phyloP scores from a whole-genome alignment of 2,113 vertebrate genomes.

The Cheirogaleus medius region DNA sequence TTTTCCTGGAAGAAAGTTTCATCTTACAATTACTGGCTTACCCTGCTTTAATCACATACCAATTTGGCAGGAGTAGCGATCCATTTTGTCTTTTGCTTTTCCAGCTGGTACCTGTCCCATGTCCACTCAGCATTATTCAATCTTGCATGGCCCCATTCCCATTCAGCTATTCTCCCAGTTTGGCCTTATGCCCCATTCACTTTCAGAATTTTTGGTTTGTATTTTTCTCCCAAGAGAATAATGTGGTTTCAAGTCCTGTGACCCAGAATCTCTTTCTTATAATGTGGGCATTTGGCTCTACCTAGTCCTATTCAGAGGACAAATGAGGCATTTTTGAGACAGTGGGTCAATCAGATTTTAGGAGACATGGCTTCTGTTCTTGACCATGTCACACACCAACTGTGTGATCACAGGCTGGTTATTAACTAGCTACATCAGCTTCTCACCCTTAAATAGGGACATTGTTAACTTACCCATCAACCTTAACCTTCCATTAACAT shows the following conservation, averaged over 20 bases:
- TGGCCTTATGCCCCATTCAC: conserved; percentile 61
- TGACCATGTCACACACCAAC: neutral
- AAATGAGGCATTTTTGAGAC: neutral
- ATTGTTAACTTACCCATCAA: neutral
- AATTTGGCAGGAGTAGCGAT: neutral
- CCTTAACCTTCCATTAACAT: neutral
- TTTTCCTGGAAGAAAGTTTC: conserved; percentile 61
- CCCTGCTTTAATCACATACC: neutral
- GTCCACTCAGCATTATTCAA: conserved; percentile 38
- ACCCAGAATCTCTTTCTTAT: neutral
- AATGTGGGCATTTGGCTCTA: neutral
- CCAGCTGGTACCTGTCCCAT: conserved; percentile 10
- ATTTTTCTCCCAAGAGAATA: neutral
- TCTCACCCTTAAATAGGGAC: neutral
- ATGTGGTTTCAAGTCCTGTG: neutral
- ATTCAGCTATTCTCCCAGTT: neutral
- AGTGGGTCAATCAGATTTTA: neutral
- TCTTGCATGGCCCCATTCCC: neutral
- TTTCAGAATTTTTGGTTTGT: neutral
- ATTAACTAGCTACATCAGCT: neutral
- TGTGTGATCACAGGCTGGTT: neutral
- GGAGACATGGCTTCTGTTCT: neutral
- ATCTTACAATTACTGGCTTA: conserved; percentile 40
- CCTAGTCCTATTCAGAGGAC: neutral
- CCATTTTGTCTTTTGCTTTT: neutral